Conservation (phyloP, 2,113 vertebrate species). For the Melierax canorus region DNA sequence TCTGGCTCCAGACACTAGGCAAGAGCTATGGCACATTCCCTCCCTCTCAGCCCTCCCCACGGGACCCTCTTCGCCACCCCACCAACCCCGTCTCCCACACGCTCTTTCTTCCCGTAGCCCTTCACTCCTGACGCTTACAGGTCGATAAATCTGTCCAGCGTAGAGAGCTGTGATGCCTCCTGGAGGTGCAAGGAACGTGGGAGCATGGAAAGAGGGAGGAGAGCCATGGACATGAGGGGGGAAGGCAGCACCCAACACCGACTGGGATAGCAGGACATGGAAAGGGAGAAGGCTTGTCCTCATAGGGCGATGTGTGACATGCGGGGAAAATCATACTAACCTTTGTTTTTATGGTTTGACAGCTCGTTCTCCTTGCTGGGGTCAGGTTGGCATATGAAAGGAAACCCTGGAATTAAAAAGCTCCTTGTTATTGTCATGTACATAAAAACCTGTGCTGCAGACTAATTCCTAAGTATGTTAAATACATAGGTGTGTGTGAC, state of each 20-base stretch:
- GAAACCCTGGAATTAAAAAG: background rate
- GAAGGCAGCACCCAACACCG: background rate
- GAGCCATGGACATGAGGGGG: rapidly evolving
- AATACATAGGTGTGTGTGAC: background rate
- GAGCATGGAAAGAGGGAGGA: background rate
- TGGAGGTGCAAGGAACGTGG: rapidly evolving
- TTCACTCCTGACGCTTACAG: background rate
- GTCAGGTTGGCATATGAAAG: background rate
- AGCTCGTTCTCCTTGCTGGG: background rate
- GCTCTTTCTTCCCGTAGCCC: background rate
- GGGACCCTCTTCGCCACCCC: background rate
- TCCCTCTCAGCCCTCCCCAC: background rate
- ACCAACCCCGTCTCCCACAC: background rate
- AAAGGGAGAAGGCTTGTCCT: background rate
- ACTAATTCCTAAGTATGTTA: background rate
- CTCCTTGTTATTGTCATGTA: background rate
- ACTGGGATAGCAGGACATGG: background rate
- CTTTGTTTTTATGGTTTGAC: background rate
- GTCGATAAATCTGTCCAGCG: background rate
- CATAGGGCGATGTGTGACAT: rapidly evolving
- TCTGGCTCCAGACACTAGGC: background rate
- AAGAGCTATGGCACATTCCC: background rate
- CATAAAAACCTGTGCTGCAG: background rate
- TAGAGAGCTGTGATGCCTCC: background rate
- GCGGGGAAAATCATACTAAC: background rate